Conservation (phyloP, 2,113 vertebrate species). For the Gallinago undulata region DNA sequence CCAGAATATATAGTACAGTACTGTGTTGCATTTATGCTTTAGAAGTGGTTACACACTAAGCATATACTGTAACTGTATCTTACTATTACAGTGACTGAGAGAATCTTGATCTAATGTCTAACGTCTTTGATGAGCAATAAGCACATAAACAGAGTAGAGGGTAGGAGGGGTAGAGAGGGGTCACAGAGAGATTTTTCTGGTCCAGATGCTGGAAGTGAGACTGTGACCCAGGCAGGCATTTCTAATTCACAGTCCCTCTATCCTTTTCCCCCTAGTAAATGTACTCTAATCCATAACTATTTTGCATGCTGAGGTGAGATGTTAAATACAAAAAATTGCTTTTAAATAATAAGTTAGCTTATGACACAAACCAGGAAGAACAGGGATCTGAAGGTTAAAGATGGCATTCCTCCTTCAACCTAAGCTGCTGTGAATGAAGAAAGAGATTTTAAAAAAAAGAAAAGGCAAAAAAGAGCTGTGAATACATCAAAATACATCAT, state of each 20-base stretch:
- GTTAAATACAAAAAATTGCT: constrained; percentile 40
- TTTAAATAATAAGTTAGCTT: constrained; percentile 28
- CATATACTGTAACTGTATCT: not conserved
- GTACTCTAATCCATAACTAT: not conserved
- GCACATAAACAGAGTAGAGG: not conserved
- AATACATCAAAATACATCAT: not conserved
- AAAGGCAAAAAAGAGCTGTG: not conserved
- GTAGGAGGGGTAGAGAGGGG: no score
- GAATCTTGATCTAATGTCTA: not conserved
- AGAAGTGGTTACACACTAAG: not conserved
- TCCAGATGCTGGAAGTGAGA: not conserved
- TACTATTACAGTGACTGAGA: not conserved
- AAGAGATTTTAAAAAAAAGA: not conserved
- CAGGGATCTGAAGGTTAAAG: constrained; percentile 29
- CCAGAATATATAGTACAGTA: not conserved
- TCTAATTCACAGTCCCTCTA: not conserved
- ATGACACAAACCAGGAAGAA: not conserved
- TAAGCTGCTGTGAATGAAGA: not conserved
- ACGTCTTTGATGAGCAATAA: not conserved
- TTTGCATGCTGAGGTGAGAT: constrained; percentile 18
- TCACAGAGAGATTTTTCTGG: not conserved
- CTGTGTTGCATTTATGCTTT: not conserved
- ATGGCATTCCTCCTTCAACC: not conserved
- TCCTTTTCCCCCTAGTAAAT: not conserved
- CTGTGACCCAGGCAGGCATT: not conserved